Conservation (phyloP, 2,888 invertebrate species). For the Hoplodrina blanda region DNA sequence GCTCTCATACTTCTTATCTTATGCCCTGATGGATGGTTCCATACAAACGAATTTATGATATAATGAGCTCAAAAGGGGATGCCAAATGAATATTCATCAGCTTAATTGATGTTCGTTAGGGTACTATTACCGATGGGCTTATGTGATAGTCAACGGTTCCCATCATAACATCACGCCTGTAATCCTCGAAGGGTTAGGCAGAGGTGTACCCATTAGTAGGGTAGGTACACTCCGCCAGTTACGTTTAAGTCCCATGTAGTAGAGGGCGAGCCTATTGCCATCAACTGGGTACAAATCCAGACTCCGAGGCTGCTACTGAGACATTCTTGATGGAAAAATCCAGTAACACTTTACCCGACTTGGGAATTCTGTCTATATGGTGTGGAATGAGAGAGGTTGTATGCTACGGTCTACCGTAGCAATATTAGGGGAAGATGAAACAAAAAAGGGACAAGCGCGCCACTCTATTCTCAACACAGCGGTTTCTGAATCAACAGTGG, state of each 20-base stretch:
- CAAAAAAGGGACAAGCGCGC: too few species aligned
- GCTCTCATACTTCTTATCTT: constrained; percentile 52
- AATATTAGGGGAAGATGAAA: too few species aligned
- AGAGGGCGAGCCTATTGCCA: too few species aligned
- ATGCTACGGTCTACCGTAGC: too few species aligned
- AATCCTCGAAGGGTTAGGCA: not conserved
- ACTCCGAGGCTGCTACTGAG: too few species aligned
- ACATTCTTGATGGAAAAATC: too few species aligned
- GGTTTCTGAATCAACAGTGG: too few species aligned
- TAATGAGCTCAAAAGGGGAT: constrained; percentile 70
- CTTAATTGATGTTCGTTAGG: constrained; percentile 77
- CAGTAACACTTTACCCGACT: too few species aligned
- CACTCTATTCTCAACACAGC: too few species aligned
- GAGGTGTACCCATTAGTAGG: not conserved
- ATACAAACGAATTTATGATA: constrained; percentile 76
- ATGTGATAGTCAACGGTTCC: constrained; percentile 52
- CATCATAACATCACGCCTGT: not conserved
- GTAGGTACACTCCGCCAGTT: too few species aligned
- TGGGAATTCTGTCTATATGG: not conserved
- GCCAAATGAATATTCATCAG: constrained; percentile 78
- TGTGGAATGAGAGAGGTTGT: not conserved
- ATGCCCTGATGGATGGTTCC: constrained; percentile 67
- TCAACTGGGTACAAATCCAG: too few species aligned
- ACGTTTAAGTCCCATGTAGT: too few species aligned
- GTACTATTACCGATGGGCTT: constrained; percentile 52